Conservation (phyloP, 1,140 invertebrate genomes). For the Zaprionus capensis region DNA sequence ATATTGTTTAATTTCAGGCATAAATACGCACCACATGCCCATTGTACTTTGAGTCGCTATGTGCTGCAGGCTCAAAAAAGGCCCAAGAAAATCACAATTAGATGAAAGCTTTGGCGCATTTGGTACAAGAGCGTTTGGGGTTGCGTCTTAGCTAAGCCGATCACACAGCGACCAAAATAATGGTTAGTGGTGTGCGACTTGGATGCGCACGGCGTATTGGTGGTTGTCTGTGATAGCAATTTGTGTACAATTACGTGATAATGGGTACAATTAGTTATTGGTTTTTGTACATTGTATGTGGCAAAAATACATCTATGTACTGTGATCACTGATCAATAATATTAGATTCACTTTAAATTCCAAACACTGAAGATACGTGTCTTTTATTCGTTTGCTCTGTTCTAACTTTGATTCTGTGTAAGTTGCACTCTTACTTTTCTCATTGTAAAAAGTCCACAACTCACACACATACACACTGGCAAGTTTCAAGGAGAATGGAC, state of each 20-base stretch:
- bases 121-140: not conserved
- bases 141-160: constrained; percentile 8
- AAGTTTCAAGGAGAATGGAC: constrained; percentile 27
- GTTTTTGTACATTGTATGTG: not conserved
- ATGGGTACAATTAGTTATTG: not conserved
- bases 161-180: not conserved
- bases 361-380: not conserved
- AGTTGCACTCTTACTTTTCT: constrained; percentile 77
- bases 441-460: constrained; percentile 54
- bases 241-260: not conserved
- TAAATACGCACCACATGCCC: not conserved
- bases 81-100: constrained; percentile 39
- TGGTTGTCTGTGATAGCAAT: not conserved
- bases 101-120: constrained; percentile 57
- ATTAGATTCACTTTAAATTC: not conserved
- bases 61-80: constrained; percentile 24
- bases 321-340: not conserved
- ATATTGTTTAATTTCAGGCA: not conserved
- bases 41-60: constrained; percentile 12
- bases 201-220: not conserved
- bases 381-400: constrained; percentile 12
- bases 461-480: constrained; percentile 17
- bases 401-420: constrained; percentile 33
- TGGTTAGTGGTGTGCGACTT: not conserved
- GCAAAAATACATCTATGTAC: not conserved